Evolutionary conservation across 1,140 invertebrate species (phyloP).

Genomic region (Melitaea cinxia): DNA sequence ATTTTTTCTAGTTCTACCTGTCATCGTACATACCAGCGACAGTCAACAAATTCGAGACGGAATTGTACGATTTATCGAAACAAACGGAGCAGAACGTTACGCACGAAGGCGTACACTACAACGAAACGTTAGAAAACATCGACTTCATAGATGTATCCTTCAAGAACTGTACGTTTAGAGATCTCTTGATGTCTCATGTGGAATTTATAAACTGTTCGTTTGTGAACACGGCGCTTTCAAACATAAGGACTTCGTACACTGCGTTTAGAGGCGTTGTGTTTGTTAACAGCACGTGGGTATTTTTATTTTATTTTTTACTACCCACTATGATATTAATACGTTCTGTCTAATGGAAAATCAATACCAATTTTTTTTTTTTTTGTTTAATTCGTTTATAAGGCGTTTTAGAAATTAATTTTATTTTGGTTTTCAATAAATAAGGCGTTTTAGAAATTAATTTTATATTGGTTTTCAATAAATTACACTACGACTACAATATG

Average conservation of each 20-base stretch:
- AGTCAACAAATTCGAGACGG: constrained; percentile 57
- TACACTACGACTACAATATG: too few relatives aligned
- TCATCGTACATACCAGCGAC: constrained; percentile 66
- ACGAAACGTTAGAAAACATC: constrained; percentile 68
- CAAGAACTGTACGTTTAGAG: constrained; percentile 68
- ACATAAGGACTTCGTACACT: constrained; percentile 74
- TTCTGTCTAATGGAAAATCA: too few relatives aligned
- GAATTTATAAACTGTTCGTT: constrained; percentile 77
- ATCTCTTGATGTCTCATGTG: constrained; percentile 78
- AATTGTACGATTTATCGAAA: constrained; percentile 56
- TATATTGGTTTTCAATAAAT: too few relatives aligned
- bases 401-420: too few relatives aligned
- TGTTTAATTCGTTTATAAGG: too few relatives aligned
- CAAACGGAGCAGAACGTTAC: constrained; percentile 42
- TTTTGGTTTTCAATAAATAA: too few relatives aligned
- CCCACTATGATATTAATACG: too few relatives aligned
- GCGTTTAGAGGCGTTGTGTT: constrained; percentile 68
- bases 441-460: too few relatives aligned
- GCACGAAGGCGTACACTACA: constrained; percentile 56
- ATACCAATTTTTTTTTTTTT: too few relatives aligned
- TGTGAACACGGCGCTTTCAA: constrained; percentile 69
- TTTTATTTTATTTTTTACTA: too few relatives aligned
- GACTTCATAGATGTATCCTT: constrained; percentile 71
- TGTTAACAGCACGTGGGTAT: constrained; percentile 74
- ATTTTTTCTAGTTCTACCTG: constrained; percentile 66